These are phyloP conservation scores for Acromyrmex charruanus DNA, from an alignment of 1,140 invertebrate genomes.

Conservation along the genomic window DNA sequence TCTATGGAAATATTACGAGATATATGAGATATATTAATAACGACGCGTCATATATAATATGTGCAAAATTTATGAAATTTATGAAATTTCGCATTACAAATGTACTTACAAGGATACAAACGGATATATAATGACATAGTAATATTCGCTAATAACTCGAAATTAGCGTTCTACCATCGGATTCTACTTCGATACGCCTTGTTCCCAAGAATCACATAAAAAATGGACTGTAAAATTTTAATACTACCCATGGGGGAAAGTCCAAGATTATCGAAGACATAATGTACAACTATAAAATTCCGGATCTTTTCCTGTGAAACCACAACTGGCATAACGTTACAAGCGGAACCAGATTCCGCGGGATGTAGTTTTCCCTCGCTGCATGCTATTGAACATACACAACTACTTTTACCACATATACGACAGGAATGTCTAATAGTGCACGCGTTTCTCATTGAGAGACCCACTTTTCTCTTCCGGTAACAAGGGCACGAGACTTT, in stretches of 20 bases:
- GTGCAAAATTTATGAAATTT: neutral
- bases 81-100: neutral
- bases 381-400: conserved; percentile 12
- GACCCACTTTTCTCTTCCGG: conserved; percentile 64
- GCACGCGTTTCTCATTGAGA: conserved; percentile 49
- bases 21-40: neutral
- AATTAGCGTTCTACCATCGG: neutral
- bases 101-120: neutral
- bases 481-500: conserved; percentile 33
- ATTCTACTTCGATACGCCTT: neutral
- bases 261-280: neutral
- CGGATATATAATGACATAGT: neutral
- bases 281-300: neutral
- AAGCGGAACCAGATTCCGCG: conserved; percentile 24
- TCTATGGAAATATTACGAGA: neutral
- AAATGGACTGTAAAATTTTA: neutral
- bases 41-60: neutral
- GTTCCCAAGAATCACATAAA: neutral
- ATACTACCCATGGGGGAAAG: conserved; percentile 2
- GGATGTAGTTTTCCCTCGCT: conserved; percentile 42
- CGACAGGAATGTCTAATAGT: conserved; percentile 55
- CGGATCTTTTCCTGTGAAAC: conserved; percentile 13
- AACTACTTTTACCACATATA: conserved; percentile 51
- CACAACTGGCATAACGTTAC: conserved; percentile 20
- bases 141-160: neutral